phyloP scores from a whole-genome alignment of 2,888 invertebrate genomes.

The Ptychoptera albimana region DNA sequence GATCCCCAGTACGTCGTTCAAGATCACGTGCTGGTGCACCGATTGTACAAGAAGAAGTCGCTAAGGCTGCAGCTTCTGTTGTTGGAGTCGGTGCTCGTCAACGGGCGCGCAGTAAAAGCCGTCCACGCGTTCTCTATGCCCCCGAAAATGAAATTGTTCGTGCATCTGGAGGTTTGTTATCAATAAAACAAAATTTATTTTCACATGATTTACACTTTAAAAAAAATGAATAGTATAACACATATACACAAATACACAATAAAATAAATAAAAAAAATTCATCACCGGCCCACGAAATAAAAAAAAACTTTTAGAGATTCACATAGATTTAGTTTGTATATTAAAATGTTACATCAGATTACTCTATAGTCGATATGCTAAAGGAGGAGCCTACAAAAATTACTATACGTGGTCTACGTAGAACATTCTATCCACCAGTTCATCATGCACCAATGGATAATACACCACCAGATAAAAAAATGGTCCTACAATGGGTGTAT shows the following conservation, averaged over 20 bases:
- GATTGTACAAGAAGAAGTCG: slow-evolving; percentile 30
- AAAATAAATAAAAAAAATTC: background rate
- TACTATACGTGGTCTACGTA: slow-evolving; percentile 62
- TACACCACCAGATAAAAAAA: slow-evolving; percentile 72
- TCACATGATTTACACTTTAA: background rate
- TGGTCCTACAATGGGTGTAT: slow-evolving; percentile 87
- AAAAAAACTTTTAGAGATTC: background rate
- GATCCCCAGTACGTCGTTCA: slow-evolving; percentile 48
- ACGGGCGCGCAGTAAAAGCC: slow-evolving; percentile 66
- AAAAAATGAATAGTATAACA: background rate
- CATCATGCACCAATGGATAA: slow-evolving; percentile 75
- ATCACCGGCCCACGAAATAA: too few relatives aligned
- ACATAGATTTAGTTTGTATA: slow-evolving; percentile 3
- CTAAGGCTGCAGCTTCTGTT: slow-evolving; percentile 19
- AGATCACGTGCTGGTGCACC: slow-evolving; percentile 42
- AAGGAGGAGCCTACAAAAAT: slow-evolving; percentile 75
- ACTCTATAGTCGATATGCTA: slow-evolving; percentile 66
- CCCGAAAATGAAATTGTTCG: slow-evolving; percentile 69
- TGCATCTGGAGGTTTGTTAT: slow-evolving; percentile 42
- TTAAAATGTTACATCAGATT: slow-evolving; percentile 36
- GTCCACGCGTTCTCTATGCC: slow-evolving; percentile 69
- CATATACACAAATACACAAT: background rate
- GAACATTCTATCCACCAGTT: slow-evolving; percentile 76
- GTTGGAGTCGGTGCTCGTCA: slow-evolving; percentile 33
- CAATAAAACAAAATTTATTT: background rate